phyloP scores from a whole-genome alignment of 2,797 vertebrate species.

The Hippocampus kuda region DNA sequence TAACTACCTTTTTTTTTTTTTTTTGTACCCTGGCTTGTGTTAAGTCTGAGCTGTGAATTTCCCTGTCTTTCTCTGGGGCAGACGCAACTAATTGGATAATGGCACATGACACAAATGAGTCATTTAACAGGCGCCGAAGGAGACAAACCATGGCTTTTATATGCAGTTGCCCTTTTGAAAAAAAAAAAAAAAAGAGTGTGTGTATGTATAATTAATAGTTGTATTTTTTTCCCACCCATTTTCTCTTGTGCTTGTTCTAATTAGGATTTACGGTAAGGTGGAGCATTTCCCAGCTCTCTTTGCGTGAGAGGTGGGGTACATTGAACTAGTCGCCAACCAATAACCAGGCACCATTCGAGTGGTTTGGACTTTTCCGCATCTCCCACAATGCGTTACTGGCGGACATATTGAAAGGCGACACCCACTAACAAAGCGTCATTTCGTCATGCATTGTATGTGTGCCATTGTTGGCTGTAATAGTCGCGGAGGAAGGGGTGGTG shows the following conservation, averaged over 20 bases:
- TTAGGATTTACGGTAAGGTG: background rate
- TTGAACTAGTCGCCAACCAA: background rate
- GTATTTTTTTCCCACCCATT: background rate
- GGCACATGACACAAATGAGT: background rate
- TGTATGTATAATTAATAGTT: background rate
- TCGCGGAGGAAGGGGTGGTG: too few species aligned
- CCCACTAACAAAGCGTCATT: too few species aligned
- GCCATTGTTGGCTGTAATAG: too few species aligned
- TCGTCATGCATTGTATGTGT: too few species aligned
- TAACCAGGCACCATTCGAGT: too few species aligned
- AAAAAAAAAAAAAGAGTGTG: background rate
- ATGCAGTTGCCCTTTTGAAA: background rate
- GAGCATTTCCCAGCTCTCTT: background rate
- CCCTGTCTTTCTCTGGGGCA: background rate
- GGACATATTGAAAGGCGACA: too few species aligned
- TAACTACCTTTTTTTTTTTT: background rate
- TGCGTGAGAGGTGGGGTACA: background rate
- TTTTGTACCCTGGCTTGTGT: background rate
- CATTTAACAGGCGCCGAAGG: background rate
- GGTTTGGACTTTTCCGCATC: too few species aligned
- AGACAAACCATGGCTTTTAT: background rate
- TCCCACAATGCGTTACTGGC: too few species aligned
- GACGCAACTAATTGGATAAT: conserved; percentile 1
- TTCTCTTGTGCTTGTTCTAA: background rate
- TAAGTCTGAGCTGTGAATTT: background rate